These are phyloP conservation scores for Saccostrea echinata DNA, from an alignment of 1,140 invertebrate species.

Conservation along the genomic window DNA sequence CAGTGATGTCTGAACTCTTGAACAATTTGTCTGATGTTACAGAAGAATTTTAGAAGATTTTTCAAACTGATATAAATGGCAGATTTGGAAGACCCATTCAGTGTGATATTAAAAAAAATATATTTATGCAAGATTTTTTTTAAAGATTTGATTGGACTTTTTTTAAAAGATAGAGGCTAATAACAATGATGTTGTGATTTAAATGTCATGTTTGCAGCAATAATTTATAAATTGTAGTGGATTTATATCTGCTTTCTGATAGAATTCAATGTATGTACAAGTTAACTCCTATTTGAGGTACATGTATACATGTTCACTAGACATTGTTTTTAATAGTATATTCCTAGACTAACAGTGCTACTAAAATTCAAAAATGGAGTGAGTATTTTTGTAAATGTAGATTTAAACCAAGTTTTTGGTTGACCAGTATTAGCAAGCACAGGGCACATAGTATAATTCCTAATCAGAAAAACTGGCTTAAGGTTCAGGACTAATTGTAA, in stretches of 20 bases:
- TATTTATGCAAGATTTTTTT: too few species aligned
- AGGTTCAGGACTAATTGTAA: background rate
- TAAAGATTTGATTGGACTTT: too few species aligned
- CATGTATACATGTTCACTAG: background rate
- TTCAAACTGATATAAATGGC: too few species aligned
- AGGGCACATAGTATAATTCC: background rate
- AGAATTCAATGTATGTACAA: background rate
- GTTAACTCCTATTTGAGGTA: background rate
- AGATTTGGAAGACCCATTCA: too few species aligned
- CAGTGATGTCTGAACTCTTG: too few species aligned
- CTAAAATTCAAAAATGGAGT: background rate
- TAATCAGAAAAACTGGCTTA: background rate
- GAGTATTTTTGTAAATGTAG: background rate
- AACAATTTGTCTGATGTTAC: too few species aligned
- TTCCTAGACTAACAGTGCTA: background rate
- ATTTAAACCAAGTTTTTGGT: background rate
- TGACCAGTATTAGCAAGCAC: background rate
- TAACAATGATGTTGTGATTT: background rate
- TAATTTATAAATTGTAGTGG: background rate
- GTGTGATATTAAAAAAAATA: too few species aligned
- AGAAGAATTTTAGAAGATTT: too few species aligned
- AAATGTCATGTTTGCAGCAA: background rate
- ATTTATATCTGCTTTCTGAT: background rate
- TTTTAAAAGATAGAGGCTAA: too few species aligned
- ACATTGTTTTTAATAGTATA: background rate